phyloP scores from a whole-genome alignment of 2,113 vertebrate genomes.

The Mobula hypostoma region DNA sequence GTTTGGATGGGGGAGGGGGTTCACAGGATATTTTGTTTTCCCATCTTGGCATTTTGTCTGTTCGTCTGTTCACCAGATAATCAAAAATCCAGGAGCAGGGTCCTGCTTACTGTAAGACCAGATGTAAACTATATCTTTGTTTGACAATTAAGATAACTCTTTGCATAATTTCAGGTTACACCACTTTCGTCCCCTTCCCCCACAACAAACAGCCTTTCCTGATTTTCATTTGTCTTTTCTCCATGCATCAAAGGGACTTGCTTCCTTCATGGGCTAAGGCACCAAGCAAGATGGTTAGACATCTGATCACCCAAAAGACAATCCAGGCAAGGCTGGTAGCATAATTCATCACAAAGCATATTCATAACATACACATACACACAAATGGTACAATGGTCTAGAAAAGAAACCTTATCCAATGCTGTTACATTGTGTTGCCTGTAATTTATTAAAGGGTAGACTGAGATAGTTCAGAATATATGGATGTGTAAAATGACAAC shows the following conservation, averaged over 20 bases:
- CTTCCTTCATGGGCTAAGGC: not conserved
- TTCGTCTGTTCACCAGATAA: not conserved
- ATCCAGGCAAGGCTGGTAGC: not conserved
- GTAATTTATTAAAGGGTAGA: too few species aligned
- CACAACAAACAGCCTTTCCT: too few species aligned
- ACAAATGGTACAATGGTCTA: not conserved
- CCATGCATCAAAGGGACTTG: not conserved
- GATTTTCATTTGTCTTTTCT: not conserved
- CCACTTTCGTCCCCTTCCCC: not conserved
- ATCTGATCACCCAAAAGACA: not conserved
- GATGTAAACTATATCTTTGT: not conserved
- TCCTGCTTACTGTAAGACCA: not conserved
- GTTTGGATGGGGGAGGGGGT: not conserved
- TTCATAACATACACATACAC: not conserved
- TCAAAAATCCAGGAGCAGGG: not conserved
- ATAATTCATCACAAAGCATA: not conserved
- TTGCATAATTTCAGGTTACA: not conserved
- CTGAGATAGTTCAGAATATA: not conserved
- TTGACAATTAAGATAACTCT: not conserved
- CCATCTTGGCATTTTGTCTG: not conserved
- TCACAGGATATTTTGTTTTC: not conserved
- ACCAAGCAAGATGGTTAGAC: not conserved
- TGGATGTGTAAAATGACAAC: not conserved
- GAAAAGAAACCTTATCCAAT: not conserved
- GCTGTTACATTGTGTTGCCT: too few species aligned